These are phyloP conservation scores for Bambusicola thoracicus DNA, from an alignment of 2,113 vertebrate species.

Conservation along the genomic window DNA sequence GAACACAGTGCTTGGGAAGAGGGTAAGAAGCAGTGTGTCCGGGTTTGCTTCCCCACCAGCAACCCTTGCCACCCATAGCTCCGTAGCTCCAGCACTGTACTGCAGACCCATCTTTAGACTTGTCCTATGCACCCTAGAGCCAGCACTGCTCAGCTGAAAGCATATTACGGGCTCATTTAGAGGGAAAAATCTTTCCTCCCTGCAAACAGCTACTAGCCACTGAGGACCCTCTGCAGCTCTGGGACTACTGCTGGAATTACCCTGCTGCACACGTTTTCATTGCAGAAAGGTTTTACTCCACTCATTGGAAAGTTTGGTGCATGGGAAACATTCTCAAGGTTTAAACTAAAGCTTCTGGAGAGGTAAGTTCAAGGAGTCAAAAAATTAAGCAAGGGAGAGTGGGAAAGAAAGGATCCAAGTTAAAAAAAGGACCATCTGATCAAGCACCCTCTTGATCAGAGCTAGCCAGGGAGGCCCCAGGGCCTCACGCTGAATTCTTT, in stretches of 20 bases:
- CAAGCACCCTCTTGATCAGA: neutral
- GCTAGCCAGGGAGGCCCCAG: neutral
- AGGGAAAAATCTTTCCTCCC: neutral
- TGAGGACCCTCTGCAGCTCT: neutral
- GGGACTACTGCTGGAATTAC: neutral
- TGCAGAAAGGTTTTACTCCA: neutral
- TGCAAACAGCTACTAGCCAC: neutral
- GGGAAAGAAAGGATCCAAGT: neutral
- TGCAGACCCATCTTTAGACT: neutral
- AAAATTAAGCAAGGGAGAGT: neutral
- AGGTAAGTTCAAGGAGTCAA: neutral
- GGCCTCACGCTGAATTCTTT: neutral
- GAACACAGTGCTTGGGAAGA: neutral
- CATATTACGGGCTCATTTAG: neutral
- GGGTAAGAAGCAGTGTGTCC: rapidly evolving
- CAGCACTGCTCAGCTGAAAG: neutral
- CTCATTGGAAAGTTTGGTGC: neutral
- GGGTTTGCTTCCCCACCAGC: neutral
- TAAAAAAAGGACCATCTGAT: neutral
- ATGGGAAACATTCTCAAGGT: neutral
- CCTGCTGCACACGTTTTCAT: neutral
- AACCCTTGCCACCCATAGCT: neutral
- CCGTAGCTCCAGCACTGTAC: neutral
- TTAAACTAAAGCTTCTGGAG: neutral
- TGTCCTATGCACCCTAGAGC: neutral